Percentiles rank a stretch among this genome's conserved stretches.
These are phyloP conservation scores for Plestiodon gilberti DNA, from an alignment of 2,113 vertebrate species.

Conservation along the genomic window DNA sequence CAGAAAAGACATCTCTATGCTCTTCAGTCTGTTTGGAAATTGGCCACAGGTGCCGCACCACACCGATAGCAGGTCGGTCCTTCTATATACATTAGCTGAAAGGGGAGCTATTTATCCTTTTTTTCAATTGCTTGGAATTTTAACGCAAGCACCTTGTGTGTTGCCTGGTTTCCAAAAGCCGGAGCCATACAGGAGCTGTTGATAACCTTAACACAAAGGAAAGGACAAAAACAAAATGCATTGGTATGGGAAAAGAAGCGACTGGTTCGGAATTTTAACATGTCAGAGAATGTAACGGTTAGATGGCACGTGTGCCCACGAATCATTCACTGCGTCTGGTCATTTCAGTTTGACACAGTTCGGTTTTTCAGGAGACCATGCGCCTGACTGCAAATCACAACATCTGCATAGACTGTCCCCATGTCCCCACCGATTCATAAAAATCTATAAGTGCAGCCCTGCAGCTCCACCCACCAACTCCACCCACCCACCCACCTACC, in stretches of 20 bases:
- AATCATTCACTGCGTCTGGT: slow-evolving; percentile 20
- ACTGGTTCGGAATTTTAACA: slow-evolving; percentile 4
- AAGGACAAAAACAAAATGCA: slow-evolving; percentile 18
- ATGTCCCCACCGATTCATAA: too few relatives aligned
- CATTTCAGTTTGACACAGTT: not conserved
- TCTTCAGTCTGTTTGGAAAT: slow-evolving; percentile 30
- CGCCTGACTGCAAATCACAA: not conserved
- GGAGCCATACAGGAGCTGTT: not conserved
- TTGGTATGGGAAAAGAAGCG: not conserved
- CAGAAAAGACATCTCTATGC: slow-evolving; percentile 11
- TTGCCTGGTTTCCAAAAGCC: not conserved
- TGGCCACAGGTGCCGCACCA: not conserved
- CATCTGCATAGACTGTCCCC: too few relatives aligned
- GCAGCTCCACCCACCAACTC: too few relatives aligned
- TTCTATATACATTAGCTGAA: slow-evolving; percentile 6
- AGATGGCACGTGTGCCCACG: not conserved
- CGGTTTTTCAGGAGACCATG: not conserved
- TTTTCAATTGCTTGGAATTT: slow-evolving; percentile 23
- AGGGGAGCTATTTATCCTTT: slow-evolving; percentile 10
- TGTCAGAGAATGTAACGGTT: not conserved
- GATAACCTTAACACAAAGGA: slow-evolving; percentile 8
- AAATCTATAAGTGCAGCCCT: not conserved
- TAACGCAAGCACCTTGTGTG: slow-evolving; percentile 5
- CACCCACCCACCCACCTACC: not conserved
- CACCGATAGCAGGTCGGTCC: not conserved